Conservation (phyloP, 2,888 invertebrate genomes). For the Sclerodermus sp. region DNA sequence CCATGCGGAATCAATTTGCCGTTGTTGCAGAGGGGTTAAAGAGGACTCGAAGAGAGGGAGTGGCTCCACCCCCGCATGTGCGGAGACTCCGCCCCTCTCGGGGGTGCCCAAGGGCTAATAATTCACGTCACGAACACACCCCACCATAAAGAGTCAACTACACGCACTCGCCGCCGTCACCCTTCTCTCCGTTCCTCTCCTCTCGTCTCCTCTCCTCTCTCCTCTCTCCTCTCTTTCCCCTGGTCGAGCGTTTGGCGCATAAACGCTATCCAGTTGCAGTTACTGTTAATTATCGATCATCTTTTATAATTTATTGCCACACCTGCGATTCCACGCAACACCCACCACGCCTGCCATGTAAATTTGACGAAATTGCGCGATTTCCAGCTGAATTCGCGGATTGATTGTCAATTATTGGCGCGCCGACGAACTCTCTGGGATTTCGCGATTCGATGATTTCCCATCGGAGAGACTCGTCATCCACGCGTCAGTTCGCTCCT, state of each 20-base stretch:
- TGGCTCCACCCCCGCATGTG: constrained; percentile 10
- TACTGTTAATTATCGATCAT: constrained; percentile 42
- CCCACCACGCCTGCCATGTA: no score
- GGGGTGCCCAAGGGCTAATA: constrained; percentile 46
- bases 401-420: no score
- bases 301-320: constrained; percentile 34
- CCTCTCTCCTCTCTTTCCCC: neutral
- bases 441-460: no score
- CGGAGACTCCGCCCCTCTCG: constrained; percentile 2
- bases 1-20: constrained; percentile 30
- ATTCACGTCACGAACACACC: constrained; percentile 56
- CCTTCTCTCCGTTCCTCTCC: neutral
- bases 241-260: constrained; percentile 15
- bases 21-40: constrained; percentile 3
- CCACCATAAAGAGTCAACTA: constrained; percentile 53
- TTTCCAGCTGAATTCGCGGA: no score
- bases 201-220: neutral
- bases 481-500: no score
- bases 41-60: neutral
- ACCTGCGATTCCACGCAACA: neutral
- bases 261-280: constrained; percentile 36
- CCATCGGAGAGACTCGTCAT: no score
- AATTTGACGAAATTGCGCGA: no score
- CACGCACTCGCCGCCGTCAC: constrained; percentile 19
- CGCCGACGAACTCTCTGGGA: no score